These are phyloP conservation scores for Tangara arthus DNA, from an alignment of 2,797 vertebrate genomes.

Conservation along the genomic window DNA sequence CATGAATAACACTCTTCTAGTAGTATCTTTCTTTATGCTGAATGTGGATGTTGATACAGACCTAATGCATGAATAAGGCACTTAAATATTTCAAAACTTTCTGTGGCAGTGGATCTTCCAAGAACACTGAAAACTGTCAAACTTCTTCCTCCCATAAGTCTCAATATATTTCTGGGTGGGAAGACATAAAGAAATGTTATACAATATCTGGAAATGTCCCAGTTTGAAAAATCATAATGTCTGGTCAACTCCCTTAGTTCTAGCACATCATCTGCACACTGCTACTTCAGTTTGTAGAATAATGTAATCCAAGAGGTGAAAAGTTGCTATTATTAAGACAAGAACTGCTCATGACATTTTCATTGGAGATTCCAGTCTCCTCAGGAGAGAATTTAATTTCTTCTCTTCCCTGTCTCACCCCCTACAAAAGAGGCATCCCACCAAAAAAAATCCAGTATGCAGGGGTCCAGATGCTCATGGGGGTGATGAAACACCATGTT, in stretches of 20 bases:
- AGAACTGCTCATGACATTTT: background rate
- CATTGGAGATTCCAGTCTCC: background rate
- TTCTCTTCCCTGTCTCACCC: background rate
- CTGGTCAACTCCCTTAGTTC: background rate
- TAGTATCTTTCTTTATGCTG: background rate
- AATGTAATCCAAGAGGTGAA: background rate
- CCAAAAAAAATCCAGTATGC: background rate
- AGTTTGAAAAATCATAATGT: background rate
- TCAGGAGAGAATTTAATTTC: background rate
- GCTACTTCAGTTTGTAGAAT: background rate
- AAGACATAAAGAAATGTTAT: conserved; percentile 20
- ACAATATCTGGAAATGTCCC: conserved; percentile 23
- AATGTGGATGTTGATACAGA: background rate
- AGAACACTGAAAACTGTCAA: background rate
- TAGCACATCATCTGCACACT: background rate
- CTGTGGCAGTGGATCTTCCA: background rate
- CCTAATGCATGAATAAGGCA: background rate
- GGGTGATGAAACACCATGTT: background rate
- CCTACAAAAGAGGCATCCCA: background rate
- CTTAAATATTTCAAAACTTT: background rate
- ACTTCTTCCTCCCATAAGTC: background rate
- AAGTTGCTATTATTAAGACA: background rate
- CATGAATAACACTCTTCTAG: background rate
- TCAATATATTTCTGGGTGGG: conserved; percentile 11
- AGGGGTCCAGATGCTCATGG: background rate